A percentile compares a stretch with the other conserved stretches of the same genome.
Conservation (phyloP, 2,797 vertebrate species). For the Epinephelus malabaricus region DNA sequence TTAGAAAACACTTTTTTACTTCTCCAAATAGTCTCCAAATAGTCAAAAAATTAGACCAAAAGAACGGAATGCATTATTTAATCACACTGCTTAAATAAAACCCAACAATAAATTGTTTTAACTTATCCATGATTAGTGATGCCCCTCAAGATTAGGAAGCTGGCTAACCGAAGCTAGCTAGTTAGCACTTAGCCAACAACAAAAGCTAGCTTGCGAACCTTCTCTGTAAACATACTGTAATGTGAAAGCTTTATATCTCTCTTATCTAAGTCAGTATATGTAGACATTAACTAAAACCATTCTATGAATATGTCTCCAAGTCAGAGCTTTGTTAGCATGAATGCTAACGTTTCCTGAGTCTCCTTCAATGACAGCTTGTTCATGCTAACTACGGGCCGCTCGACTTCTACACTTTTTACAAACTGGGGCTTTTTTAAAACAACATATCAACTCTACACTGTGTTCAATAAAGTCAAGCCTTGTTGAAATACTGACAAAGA, state of each 20-base stretch:
- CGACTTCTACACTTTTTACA: rapidly evolving
- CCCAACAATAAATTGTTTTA: too few species aligned
- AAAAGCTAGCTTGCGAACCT: neutral
- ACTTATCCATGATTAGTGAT: too few species aligned
- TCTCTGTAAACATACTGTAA: neutral
- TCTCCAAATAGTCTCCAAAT: too few species aligned
- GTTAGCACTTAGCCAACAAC: neutral
- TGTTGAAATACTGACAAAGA: rapidly evolving
- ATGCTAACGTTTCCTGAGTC: neutral
- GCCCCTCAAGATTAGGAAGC: neutral
- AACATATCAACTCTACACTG: rapidly evolving
- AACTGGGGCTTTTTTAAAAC: rapidly evolving
- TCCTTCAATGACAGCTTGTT: constrained; percentile 57
- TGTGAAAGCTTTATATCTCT: neutral
- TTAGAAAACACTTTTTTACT: too few species aligned
- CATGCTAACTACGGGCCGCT: constrained; percentile 23
- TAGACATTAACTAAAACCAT: neutral
- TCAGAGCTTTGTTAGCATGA: too few species aligned
- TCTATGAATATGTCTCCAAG: too few species aligned
- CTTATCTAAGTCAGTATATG: too few species aligned
- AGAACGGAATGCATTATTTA: too few species aligned
- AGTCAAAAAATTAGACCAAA: too few species aligned
- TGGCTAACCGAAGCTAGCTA: neutral
- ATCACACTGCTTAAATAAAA: too few species aligned
- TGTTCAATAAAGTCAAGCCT: rapidly evolving